Base-by-base conservation (phyloP, 2,888 invertebrate species). In the Dysmachus trigonus region DNA sequence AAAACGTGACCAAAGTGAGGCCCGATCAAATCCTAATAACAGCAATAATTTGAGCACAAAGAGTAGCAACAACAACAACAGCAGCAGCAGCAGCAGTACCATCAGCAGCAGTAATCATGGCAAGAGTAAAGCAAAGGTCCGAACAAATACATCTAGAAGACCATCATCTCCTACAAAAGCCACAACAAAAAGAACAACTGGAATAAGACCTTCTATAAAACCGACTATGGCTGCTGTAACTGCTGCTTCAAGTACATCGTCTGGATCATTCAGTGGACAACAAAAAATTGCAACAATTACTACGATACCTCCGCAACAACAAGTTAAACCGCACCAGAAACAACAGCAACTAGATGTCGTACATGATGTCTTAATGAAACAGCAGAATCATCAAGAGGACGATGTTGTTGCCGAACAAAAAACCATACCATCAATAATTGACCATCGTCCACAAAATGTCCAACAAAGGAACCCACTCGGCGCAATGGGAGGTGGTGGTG, bases 201-300 rank as follows among this genome's bases (percentile, higher is more conserved):
- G 84, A 41, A 85, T 73, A 87, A 90, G 27, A 88, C 89, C 87
- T 90, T 91, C 47, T 90, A 90, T 79, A 89, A 90, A 72, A 90
- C 90, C 72, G 72, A 89, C 89, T 88, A 88, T 87, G 35, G 35
- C 79, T 15, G 35, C 88, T 53, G 27, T 41, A 15, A 71, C 83
- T 22, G 35, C 71, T 33, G 41, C 35, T 41, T 22, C 38, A 3
- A 72, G 62, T n/a, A 84, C 30, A 84, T 73, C 62, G 22, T 74
- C 82, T 13, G 53, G 33, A 5, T 38, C 87, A 10, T 38, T 51
- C 18, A 51, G 35, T 74, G 71, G 18, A 72, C 72, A 86, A 72
- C 72, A 86, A 73, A 87, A 84, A 72, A 38, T 86, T n/a, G 8
- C 35, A 85, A 77, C 79, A 79, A 81, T 85, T 51, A 86, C 87